Percentiles rank a stretch among this genome's conserved stretches.
Conservation (phyloP, 2,888 invertebrate species). For the Seira musarum region DNA sequence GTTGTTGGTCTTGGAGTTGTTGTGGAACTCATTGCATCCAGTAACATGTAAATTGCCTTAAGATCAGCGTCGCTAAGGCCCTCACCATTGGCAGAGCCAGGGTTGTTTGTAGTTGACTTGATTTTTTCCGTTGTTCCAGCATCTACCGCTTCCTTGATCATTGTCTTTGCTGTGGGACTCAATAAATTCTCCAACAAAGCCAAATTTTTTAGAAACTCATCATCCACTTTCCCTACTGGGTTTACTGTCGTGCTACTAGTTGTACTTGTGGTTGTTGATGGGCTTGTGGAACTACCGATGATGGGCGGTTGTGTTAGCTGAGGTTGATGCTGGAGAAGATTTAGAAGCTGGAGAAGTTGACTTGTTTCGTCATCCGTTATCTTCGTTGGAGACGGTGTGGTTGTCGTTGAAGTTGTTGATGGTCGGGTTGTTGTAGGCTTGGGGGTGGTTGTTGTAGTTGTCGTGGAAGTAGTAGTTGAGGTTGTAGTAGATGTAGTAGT, state of each 20-base stretch:
- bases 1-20: conserved; percentile 36
- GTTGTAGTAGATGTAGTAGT: not conserved
- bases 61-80: conserved; percentile 62
- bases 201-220: conserved; percentile 29
- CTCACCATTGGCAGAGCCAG: not conserved
- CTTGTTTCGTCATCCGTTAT: conserved; percentile 32
- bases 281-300: too few relatives aligned
- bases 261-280: conserved; percentile 15
- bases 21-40: conserved; percentile 53
- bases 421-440: conserved; percentile 26
- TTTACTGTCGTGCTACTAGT: not conserved
- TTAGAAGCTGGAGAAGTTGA: conserved; percentile 37
- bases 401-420: conserved; percentile 8
- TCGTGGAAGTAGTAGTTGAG: conserved; percentile 18
- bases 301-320: too few relatives aligned
- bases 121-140: conserved; percentile 35
- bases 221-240: conserved; percentile 22
- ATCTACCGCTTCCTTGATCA: conserved; percentile 44
- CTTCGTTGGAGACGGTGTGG: conserved; percentile 24
- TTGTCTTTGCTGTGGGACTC: conserved; percentile 41
- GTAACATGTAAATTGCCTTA: conserved; percentile 60
- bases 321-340: conserved; percentile 31
- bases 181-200: conserved; percentile 26
- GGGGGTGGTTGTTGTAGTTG: conserved; percentile 24
- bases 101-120: not conserved